Conservation (phyloP, 2,888 invertebrate species). For the Eilema sororculum region DNA sequence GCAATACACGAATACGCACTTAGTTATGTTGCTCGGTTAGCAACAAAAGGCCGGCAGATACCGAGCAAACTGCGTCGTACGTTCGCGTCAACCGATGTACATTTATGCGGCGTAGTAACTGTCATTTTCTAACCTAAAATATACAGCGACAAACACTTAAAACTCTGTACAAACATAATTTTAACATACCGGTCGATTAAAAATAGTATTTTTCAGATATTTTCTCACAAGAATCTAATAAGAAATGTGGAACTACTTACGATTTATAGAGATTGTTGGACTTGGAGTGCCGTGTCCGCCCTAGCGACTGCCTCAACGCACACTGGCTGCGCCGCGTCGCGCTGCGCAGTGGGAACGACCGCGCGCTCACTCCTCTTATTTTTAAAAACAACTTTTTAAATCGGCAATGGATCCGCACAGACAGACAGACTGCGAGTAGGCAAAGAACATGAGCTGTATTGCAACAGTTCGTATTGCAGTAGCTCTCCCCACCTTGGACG, state of each 20-base stretch:
- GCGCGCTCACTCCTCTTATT: constrained; percentile 66
- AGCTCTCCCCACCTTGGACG: constrained; percentile 73
- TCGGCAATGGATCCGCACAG: constrained; percentile 53
- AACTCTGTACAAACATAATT: constrained; percentile 32
- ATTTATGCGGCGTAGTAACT: constrained; percentile 79
- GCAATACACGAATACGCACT: constrained; percentile 73
- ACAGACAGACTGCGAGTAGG: constrained; percentile 45
- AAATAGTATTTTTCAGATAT: constrained; percentile 40
- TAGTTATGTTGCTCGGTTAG: constrained; percentile 71
- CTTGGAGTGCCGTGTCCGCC: constrained; percentile 65
- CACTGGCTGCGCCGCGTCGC: constrained; percentile 68
- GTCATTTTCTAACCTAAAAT: constrained; percentile 73
- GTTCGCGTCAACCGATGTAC: constrained; percentile 61
- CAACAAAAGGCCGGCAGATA: constrained; percentile 79
- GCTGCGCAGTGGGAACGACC: constrained; percentile 69
- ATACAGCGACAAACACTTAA: constrained; percentile 43
- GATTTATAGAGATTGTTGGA: constrained; percentile 54
- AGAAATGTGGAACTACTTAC: constrained; percentile 65
- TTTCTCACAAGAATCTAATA: constrained; percentile 63
- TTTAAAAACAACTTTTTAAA: constrained; percentile 64
- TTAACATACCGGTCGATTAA: constrained; percentile 40
- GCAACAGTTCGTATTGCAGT: constrained; percentile 66
- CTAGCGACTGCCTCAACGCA: constrained; percentile 68
- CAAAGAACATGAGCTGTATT: constrained; percentile 55
- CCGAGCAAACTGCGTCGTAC: constrained; percentile 76